Base-by-base conservation (phyloP, 1,140 invertebrate genomes). In the Holotrichia oblita region DNA sequence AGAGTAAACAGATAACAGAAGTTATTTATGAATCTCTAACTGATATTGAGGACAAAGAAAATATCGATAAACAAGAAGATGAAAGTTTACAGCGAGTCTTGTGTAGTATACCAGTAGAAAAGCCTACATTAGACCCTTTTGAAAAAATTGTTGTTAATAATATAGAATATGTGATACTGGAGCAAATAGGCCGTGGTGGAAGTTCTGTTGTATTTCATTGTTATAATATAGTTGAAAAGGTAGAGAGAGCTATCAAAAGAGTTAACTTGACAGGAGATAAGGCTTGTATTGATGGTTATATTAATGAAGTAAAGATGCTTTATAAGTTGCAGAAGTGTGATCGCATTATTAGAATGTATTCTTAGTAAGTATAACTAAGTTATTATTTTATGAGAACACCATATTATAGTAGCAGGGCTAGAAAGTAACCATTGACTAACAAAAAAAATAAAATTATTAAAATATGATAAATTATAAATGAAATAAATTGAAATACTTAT, bases 231-330 rank as follows among this genome's bases (percentile, higher is more conserved):
- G 40, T 79, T 17, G 81, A 34, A 7, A 81, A 83, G 77, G 22
- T 40, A 8, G 78, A 82, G 41, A 61, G 81, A 40, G 86, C 86
- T 6, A 82, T 87, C 8, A 87, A 87, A 80, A 77, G 80, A 83
- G 94, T 95, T 1, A 91, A 94, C 84, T 88, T 98, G 76, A 89
- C 89, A 14, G 55, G 41, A 55, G 91, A 94, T 87, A 90, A 92
- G 20, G 87, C 90, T 2, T 89, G 93, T 64, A 90, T 93, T 0
- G 88, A 93, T 81, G 94, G 94, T 6, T 99, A 96, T 87, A 89
- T 96, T 40, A 97, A 99, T 86, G 98, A 99, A 90, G 95, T 98
- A 48, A 89, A 92, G 79, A 89, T 98, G 79, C 88, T 99, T n/a
- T 86, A 92, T 73, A 92, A 93, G 84, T 89, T 99, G 44, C 96